Conservation (phyloP, 2,888 invertebrate genomes). For the Ommatoiulus sabulosus region DNA sequence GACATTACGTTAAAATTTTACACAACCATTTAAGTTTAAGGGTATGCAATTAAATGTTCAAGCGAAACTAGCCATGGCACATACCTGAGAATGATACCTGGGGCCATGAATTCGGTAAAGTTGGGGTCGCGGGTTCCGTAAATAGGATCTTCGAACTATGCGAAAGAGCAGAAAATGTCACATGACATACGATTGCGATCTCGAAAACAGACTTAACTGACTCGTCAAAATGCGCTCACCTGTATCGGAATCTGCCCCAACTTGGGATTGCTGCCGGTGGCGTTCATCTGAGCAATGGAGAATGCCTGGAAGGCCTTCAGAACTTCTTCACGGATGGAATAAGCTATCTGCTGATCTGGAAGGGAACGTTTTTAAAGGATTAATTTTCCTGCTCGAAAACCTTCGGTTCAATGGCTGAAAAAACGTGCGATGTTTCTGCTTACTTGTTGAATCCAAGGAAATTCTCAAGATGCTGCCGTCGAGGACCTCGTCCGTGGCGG, state of each 20-base stretch:
- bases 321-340: slow-evolving; percentile 87
- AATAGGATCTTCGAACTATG: slow-evolving; percentile 59
- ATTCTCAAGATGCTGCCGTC: slow-evolving; percentile 88
- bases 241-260: slow-evolving; percentile 57
- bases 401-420: not conserved
- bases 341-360: slow-evolving; percentile 91
- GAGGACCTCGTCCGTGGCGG: slow-evolving; percentile 87
- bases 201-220: not conserved
- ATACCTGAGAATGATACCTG: slow-evolving; percentile 86
- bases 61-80: not conserved
- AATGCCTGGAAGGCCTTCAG: slow-evolving; percentile 89
- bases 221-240: slow-evolving; percentile 8
- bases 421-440: slow-evolving; percentile 64
- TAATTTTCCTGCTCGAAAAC: not conserved
- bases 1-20: too few relatives aligned
- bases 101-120: slow-evolving; percentile 96
- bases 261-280: slow-evolving; percentile 56
- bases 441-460: slow-evolving; percentile 94
- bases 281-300: slow-evolving; percentile 68
- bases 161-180: not conserved
- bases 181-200: not conserved
- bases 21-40: not conserved
- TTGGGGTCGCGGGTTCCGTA: slow-evolving; percentile 78
- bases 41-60: not conserved
- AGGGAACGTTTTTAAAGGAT: not conserved